These are phyloP conservation scores for Neofelis nebulosa DNA, from an alignment of 2,113 vertebrate species.

Conservation along the genomic window DNA sequence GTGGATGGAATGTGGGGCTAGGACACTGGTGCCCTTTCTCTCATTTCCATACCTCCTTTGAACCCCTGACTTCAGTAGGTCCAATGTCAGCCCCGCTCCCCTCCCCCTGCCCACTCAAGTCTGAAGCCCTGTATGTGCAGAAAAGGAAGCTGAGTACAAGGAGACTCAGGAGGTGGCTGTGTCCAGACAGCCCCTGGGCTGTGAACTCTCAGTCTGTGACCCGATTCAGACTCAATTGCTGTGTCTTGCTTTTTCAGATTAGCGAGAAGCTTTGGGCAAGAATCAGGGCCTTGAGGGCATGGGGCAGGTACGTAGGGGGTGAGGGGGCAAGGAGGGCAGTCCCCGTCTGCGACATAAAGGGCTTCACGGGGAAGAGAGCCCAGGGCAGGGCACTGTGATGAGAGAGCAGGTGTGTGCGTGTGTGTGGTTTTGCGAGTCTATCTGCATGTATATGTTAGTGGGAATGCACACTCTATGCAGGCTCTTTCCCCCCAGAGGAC, in stretches of 20 bases:
- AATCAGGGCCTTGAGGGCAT: not conserved
- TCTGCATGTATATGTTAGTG: not conserved
- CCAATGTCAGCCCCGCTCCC: rapidly evolving
- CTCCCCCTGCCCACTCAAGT: not conserved
- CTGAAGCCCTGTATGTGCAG: not conserved
- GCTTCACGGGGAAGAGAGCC: rapidly evolving
- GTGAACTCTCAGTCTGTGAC: not conserved
- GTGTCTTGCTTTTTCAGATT: not conserved
- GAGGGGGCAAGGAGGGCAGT: not conserved
- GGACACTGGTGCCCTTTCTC: not conserved
- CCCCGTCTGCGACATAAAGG: not conserved
- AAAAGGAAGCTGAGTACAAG: not conserved
- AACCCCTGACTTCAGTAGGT: not conserved
- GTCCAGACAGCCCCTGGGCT: not conserved
- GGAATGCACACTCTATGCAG: not conserved
- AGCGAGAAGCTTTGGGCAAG: not conserved
- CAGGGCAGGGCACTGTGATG: not conserved
- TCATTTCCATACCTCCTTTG: not conserved
- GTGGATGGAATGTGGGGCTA: rapidly evolving
- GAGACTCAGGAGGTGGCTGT: not conserved
- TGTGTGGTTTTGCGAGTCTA: not conserved
- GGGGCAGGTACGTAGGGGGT: not conserved
- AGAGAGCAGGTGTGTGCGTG: not conserved
- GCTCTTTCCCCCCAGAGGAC: not conserved
- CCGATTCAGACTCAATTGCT: not conserved